These are phyloP conservation scores for Autographa gamma DNA, from an alignment of 2,888 invertebrate genomes.

Conservation along the genomic window DNA sequence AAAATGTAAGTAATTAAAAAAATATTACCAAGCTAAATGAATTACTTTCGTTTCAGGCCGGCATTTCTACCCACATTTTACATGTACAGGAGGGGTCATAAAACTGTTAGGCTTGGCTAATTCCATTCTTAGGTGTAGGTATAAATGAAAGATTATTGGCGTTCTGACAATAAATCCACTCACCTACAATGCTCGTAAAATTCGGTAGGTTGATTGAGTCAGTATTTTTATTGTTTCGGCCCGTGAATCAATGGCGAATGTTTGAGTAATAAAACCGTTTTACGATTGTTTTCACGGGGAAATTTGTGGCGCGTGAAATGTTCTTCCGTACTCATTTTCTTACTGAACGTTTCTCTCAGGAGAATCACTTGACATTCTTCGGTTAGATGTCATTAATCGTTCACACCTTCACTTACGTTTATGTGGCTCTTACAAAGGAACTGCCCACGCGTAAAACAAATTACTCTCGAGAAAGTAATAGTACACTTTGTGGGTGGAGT, in stretches of 20 bases:
- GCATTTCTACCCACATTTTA: conserved; percentile 24
- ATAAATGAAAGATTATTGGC: conserved; percentile 83
- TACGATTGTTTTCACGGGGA: conserved; percentile 88
- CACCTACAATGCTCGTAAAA: conserved; percentile 85
- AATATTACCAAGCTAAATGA: conserved; percentile 42
- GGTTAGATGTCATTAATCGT: conserved; percentile 69
- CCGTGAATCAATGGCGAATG: conserved; percentile 88
- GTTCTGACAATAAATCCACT: conserved; percentile 82
- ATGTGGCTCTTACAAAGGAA: conserved; percentile 36
- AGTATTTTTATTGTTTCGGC: conserved; percentile 88
- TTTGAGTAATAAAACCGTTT: conserved; percentile 87
- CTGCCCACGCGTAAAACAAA: conserved; percentile 41
- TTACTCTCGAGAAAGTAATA: conserved; percentile 39
- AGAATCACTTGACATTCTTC: conserved; percentile 75
- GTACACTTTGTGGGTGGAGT: conserved; percentile 23
- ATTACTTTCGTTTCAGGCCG: conserved; percentile 33
- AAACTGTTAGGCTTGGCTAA: conserved; percentile 57
- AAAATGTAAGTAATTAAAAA: conserved; percentile 51
- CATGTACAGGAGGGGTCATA: conserved; percentile 42
- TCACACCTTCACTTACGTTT: conserved; percentile 50
- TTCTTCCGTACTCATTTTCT: conserved; percentile 81
- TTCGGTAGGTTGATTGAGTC: conserved; percentile 87
- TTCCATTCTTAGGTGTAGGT: conserved; percentile 71
- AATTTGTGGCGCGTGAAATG: conserved; percentile 88
- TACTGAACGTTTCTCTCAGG: conserved; percentile 74